Evolutionary conservation across 2,113 vertebrate genomes (phyloP), one percentile per base, ranked within the genome.

Genomic region (Sclerurus mexicanus): DNA sequence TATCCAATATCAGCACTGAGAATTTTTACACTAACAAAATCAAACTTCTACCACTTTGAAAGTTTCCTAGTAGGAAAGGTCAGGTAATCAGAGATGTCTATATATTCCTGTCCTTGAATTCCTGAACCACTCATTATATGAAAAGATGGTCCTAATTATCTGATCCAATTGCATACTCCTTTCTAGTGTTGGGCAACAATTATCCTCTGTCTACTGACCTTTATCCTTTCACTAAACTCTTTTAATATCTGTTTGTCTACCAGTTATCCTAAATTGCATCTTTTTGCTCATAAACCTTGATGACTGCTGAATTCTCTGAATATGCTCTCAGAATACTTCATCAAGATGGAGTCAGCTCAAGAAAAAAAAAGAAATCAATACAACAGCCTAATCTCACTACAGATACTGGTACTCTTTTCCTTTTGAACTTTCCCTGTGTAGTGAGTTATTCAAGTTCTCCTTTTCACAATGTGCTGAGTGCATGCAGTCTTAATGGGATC

Each of bases 351-450:
- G 63, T 92, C 72, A 81, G 25, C 73, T 35, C 27, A 19, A 28
- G 39, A 39, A 31, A 76, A 31, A 67, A 25, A 4, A 40, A 10
- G 23, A 37, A 78, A 91, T 77, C 33, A 58, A 42, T 68, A 7
- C 20, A 89, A 37, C 25, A 89, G 33, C 27, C 85, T 96, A 92
- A 90, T 92, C 78, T 92, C 92, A 39, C 53, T 87, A 31, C 49
- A 89, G 60, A 69, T 10, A 76, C 12, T 7, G 3, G 9, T 74
- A 72, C 12, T 22, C 14, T 84, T 89, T 81, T 85, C 47, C 35
- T 92, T 35, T 79, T 91, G 58, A 93, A 53, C 33, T 87, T 90
- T 62, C 60, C 39, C 27, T 93, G 84, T 17, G 5, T 33, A 67
- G 8, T 10, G 23, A 76, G 16, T 81, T 83, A 67, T 18, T 42